Percentiles rank a stretch among this genome's conserved stretches.
These are phyloP conservation scores for Hylia prasina DNA, from an alignment of 2,113 vertebrate species.

Conservation along the genomic window DNA sequence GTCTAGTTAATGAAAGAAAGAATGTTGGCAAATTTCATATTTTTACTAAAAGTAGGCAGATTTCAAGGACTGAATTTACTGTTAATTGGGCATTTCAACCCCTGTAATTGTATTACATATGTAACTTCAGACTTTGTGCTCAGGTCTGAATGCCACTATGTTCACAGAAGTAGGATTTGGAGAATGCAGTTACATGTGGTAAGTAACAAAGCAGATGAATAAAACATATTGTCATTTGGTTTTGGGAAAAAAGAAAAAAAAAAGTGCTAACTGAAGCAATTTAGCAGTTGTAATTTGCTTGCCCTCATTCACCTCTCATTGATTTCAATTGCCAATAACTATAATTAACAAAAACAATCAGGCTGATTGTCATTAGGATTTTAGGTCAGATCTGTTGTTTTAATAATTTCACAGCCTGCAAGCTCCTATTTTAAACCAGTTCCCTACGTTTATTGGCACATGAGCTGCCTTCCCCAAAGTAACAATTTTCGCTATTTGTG, in stretches of 20 bases:
- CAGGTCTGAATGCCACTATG: slow-evolving; percentile 28
- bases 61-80: neutral
- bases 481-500: slow-evolving; percentile 71
- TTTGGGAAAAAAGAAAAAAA: neutral
- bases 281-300: slow-evolving; percentile 53
- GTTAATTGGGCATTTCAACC: neutral
- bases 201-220: slow-evolving; percentile 56
- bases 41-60: neutral
- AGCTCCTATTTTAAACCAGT: slow-evolving; percentile 61
- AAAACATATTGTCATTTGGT: slow-evolving; percentile 11
- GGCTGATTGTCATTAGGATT: slow-evolving; percentile 63
- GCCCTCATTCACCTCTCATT: slow-evolving; percentile 48
- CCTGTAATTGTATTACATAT: neutral
- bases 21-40: neutral
- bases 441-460: slow-evolving; percentile 48
- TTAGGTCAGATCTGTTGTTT: slow-evolving; percentile 65
- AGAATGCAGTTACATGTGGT: slow-evolving; percentile 66
- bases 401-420: slow-evolving; percentile 58
- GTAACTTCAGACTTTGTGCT: slow-evolving; percentile 38
- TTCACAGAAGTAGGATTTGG: slow-evolving; percentile 59
- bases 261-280: slow-evolving; percentile 46
- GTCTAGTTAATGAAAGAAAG: neutral
- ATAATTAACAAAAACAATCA: slow-evolving; percentile 62
- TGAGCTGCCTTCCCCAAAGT: slow-evolving; percentile 62
- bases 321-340: slow-evolving; percentile 60